Evolutionary conservation across 2,797 vertebrate genomes (phyloP).

Genomic region (Liasis olivaceus): DNA sequence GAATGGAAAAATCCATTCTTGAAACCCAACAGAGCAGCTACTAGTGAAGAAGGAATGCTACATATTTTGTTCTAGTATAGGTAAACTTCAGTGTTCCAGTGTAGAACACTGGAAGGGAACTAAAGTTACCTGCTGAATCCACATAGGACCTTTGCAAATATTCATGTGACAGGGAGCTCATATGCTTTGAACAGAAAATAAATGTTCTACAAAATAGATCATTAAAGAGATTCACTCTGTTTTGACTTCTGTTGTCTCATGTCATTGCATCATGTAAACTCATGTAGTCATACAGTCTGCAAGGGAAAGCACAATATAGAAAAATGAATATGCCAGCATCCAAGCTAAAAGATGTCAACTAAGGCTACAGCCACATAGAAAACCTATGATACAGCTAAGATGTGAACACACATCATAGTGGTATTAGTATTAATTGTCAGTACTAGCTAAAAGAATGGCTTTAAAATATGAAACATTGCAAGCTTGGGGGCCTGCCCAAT

Average conservation of each 20-base stretch:
- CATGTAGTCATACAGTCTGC: background rate
- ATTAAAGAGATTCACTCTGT: background rate
- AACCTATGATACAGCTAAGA: background rate
- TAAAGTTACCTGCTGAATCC: background rate
- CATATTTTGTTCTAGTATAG: background rate
- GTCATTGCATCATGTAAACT: background rate
- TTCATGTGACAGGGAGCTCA: background rate
- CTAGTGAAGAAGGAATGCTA: background rate
- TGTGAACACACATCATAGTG: background rate
- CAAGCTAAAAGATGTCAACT: background rate
- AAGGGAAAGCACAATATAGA: background rate
- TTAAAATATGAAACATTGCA: background rate
- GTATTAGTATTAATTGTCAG: background rate
- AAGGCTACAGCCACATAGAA: background rate
- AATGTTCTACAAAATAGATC: background rate
- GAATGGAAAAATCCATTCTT: background rate
- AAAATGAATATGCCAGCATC: background rate
- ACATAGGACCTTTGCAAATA: background rate
- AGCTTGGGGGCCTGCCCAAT: background rate
- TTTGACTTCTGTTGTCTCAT: background rate
- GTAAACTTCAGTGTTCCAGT: background rate
- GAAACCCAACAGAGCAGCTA: background rate
- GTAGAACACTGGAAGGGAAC: background rate
- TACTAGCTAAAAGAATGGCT: background rate
- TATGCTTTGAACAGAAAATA: background rate